Conservation (phyloP, 2,888 invertebrate genomes). For the Eueremaeus valkanovi region DNA sequence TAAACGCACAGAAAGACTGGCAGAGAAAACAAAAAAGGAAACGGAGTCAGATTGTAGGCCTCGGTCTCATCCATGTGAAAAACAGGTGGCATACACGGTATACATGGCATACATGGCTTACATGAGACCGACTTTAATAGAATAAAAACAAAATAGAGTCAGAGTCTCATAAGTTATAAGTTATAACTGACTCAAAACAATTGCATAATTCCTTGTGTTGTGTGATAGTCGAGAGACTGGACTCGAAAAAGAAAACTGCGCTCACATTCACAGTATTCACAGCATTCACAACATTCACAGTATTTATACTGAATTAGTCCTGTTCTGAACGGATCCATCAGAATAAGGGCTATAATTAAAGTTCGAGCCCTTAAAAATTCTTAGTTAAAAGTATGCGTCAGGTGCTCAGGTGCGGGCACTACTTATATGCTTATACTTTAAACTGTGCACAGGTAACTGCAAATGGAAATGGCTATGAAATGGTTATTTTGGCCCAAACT, state of each 20-base stretch:
- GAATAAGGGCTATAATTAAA: constrained; percentile 28
- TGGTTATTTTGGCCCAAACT: constrained; percentile 2
- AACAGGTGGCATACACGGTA: constrained; percentile 31
- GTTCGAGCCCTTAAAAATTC: constrained; percentile 26
- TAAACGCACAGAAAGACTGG: neutral
- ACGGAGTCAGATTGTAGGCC: neutral
- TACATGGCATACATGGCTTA: neutral
- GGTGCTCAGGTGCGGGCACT: constrained; percentile 19
- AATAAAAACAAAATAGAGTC: no score
- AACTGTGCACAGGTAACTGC: constrained; percentile 10
- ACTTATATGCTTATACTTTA: neutral
- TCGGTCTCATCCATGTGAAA: neutral
- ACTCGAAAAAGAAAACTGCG: neutral
- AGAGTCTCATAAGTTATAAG: constrained; percentile 11
- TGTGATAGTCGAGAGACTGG: neutral
- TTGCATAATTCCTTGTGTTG: neutral
- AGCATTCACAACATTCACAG: constrained; percentile 17
- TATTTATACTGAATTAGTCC: constrained; percentile 23
- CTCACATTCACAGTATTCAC: neutral
- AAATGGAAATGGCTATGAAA: neutral
- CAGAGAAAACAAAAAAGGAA: neutral
- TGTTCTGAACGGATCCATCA: constrained; percentile 25
- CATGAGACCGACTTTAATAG: neutral
- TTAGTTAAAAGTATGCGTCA: constrained; percentile 7
- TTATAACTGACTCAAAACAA: neutral